A percentile compares a stretch with the other conserved stretches of the same genome.
These are phyloP conservation scores for Sceloporus tristichus DNA, from an alignment of 2,113 vertebrate species.

Conservation along the genomic window DNA sequence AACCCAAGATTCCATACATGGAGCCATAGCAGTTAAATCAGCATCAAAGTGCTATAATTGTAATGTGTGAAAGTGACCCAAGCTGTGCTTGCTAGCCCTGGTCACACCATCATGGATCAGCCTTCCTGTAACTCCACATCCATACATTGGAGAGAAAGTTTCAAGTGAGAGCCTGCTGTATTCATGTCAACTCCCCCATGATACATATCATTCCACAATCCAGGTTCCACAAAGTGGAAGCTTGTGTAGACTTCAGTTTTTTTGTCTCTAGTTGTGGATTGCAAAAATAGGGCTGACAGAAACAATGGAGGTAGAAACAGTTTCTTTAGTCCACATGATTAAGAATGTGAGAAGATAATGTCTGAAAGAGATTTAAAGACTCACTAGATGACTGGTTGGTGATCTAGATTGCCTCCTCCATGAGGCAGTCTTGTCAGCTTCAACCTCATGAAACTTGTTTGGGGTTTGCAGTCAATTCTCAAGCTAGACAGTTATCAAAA, in stretches of 20 bases:
- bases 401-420: no score
- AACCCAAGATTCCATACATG: background rate
- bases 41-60: background rate
- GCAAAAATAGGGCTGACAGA: background rate
- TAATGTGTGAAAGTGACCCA: no score
- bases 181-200: no score
- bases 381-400: background rate
- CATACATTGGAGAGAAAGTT: no score
- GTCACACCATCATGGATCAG: no score
- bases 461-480: background rate
- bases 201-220: background rate
- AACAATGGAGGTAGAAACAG: background rate
- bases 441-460: background rate
- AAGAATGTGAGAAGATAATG: background rate
- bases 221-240: background rate
- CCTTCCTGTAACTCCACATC: no score
- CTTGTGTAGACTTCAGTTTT: background rate
- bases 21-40: background rate
- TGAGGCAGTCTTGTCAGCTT: no score
- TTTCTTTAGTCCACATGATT: background rate
- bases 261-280: background rate
- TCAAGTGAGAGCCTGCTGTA: no score
- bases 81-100: no score
- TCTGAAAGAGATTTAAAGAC: background rate
- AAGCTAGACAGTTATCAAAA: background rate